Evolutionary conservation across 2,113 vertebrate genomes (phyloP).

Genomic region (Pluvianellus socialis): DNA sequence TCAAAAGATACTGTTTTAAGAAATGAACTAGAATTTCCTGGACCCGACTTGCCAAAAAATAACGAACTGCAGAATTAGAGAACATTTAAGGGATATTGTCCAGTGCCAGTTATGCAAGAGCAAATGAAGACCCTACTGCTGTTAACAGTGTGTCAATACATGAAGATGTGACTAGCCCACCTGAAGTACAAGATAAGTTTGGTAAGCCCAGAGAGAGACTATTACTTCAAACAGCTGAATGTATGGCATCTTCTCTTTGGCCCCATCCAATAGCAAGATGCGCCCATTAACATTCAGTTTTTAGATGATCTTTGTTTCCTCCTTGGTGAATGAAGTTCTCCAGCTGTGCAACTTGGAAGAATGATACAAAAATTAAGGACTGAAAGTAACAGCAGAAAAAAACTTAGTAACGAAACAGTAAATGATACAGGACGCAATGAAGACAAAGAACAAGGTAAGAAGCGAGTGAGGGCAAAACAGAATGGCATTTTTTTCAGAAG

Average conservation of each 20-base stretch:
- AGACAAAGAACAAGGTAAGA: neutral
- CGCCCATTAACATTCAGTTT: neutral
- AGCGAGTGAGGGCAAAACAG: neutral
- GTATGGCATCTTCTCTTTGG: neutral
- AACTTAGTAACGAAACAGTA: neutral
- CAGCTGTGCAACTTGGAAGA: neutral
- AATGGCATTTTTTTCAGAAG: neutral
- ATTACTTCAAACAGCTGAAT: neutral
- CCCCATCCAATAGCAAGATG: neutral
- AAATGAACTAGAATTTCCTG: neutral
- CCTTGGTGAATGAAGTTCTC: neutral
- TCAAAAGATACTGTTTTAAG: neutral
- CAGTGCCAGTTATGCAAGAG: neutral
- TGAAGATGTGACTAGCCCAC: neutral
- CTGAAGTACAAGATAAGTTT: neutral
- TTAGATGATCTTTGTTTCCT: neutral
- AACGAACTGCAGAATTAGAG: neutral
- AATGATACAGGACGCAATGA: neutral
- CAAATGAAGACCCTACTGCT: neutral
- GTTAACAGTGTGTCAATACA: neutral
- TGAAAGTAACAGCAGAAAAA: neutral
- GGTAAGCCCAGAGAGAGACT: neutral
- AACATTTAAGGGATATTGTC: neutral
- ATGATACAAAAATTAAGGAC: rapidly evolving
- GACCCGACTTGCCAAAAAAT: neutral